Base-by-base conservation (phyloP, 2,888 invertebrate genomes). In the Chalcis sispes region DNA sequence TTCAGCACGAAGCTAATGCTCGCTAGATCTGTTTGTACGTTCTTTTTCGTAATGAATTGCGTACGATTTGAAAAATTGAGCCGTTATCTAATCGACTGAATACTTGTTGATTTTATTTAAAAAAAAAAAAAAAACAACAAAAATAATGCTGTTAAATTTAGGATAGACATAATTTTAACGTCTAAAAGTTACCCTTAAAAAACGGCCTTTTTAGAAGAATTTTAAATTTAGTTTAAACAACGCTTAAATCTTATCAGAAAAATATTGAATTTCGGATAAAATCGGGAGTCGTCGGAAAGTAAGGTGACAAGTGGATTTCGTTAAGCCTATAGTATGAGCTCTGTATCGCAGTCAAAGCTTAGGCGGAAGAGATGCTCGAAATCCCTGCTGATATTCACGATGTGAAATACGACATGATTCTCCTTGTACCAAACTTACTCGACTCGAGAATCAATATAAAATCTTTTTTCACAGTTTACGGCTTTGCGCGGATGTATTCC, bases 321-420 rank as follows among this genome's bases (percentile, higher is more conserved):
- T 40, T 36, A 59, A 36, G 59, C 36, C 50, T 23, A 27, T 13
- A 13, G 54, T 54, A 54, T 13, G 25, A 54, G 54, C 54, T 62
- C 27, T 54, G 54, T 54, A 54, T 54, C 27, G 65, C 25, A 65
- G 70, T 54, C 64, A 36, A 64, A 58, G 75, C 75, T 75, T 64
- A 64, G 46, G 50, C 32, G 20, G 2, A 36, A 25, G 46, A 58
- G 54, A 69, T 66, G 32, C 71, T n/a, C 54, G 58, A 72, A 65
- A 77, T 72, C 64, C 72, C 58, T 13, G 72, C 64, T 72, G 72
- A 77, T 77, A 77, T 69, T 42, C 46, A 4, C 67, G 20, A 58
- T 46, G 72, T 77, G 77, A 77, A 72, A 77, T 77, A 77, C 59
- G 77, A 72, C 58, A 20, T n/a, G 50, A 42, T 3, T 29, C 40